A percentile compares a stretch with the other conserved stretches of the same genome.
phyloP scores from a whole-genome alignment of 2,888 invertebrate species.

The Erebia epiphron region DNA sequence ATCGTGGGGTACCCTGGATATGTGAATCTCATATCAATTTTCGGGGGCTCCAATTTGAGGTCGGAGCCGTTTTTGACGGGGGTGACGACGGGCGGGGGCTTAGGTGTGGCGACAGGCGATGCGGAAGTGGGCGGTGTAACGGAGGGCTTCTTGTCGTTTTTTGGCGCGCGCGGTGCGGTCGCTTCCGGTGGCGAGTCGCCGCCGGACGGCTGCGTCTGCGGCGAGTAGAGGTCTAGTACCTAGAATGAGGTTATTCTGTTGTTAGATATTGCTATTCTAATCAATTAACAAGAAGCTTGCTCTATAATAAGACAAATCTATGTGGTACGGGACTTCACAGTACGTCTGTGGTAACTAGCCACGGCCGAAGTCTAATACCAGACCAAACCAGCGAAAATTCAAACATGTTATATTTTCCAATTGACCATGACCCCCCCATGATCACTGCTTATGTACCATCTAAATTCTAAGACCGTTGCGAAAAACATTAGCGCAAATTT shows the following conservation, averaged over 20 bases:
- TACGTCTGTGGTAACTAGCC: no score
- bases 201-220: constrained; percentile 84
- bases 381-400: no score
- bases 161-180: constrained; percentile 65
- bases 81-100: constrained; percentile 49
- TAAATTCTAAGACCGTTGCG: no score
- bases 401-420: no score
- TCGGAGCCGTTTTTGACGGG: constrained; percentile 74
- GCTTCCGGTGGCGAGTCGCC: constrained; percentile 87
- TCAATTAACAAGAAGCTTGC: no score
- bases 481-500: no score
- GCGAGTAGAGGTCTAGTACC: constrained; percentile 94
- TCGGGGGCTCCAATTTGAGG: constrained; percentile 60
- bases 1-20: constrained; percentile 65
- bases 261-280: neutral
- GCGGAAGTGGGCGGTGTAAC: constrained; percentile 77
- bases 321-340: no score
- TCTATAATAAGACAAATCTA: no score
- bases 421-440: no score
- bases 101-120: constrained; percentile 68
- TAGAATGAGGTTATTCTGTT: constrained; percentile 51
- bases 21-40: constrained; percentile 61
- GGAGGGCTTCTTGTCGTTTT: constrained; percentile 80
- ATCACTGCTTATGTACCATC: no score
- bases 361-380: no score